Percentiles rank a stretch among this genome's conserved stretches.
Conservation (phyloP, 2,797 vertebrate species). For the Takifugu ocellatus region DNA sequence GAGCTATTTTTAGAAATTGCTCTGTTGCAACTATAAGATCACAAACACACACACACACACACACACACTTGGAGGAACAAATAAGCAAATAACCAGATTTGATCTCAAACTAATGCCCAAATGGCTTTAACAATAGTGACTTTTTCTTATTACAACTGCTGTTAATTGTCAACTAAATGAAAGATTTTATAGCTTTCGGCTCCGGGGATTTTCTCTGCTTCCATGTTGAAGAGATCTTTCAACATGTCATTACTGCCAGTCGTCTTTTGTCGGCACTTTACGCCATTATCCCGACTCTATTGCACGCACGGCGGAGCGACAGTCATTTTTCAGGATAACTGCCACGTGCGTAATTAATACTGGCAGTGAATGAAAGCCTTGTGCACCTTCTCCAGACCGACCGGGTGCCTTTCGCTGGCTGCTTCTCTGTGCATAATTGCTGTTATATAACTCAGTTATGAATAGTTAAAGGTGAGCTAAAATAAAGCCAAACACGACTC, state of each 20-base stretch:
- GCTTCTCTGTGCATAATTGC: slow-evolving; percentile 37
- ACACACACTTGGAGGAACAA: slow-evolving; percentile 28
- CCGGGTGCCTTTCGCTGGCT: slow-evolving; percentile 25
- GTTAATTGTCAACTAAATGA: slow-evolving; percentile 9
- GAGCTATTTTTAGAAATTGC: slow-evolving; percentile 76
- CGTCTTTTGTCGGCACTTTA: slow-evolving; percentile 30
- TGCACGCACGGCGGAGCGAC: slow-evolving; percentile 36
- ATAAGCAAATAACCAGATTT: slow-evolving; percentile 48
- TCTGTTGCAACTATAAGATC: slow-evolving; percentile 59
- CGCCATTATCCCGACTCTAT: slow-evolving; percentile 35
- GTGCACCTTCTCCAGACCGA: slow-evolving; percentile 42
- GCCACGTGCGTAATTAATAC: slow-evolving; percentile 53
- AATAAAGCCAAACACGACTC: slow-evolving; percentile 62
- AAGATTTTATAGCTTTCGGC: too few species aligned
- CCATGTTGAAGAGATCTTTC: slow-evolving; percentile 1
- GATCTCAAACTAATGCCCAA: slow-evolving; percentile 52
- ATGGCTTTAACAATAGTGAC: slow-evolving; percentile 33
- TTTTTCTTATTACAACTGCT: slow-evolving; percentile 38
- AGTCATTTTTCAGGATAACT: slow-evolving; percentile 23
- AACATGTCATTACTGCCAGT: background rate
- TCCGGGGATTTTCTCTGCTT: background rate
- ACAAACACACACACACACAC: slow-evolving; percentile 13
- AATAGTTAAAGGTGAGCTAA: slow-evolving; percentile 66
- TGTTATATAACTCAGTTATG: slow-evolving; percentile 60
- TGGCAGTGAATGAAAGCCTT: slow-evolving; percentile 46